Percentiles rank a stretch among this genome's conserved stretches.
These are phyloP conservation scores for Pangasianodon hypophthalmus DNA, from an alignment of 2,113 vertebrate genomes.

Conservation along the genomic window DNA sequence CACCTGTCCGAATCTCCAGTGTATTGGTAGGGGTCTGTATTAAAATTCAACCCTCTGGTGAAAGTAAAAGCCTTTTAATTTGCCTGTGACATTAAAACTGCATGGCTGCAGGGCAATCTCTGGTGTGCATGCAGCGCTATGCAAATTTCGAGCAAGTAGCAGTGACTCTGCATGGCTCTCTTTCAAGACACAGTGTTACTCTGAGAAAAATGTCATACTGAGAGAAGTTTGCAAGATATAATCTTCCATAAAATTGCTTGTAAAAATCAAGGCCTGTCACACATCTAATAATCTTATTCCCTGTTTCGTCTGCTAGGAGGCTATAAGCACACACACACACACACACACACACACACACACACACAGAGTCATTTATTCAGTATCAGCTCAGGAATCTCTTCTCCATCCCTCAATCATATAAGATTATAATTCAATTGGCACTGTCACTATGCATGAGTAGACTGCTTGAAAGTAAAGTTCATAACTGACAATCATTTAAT, in stretches of 20 bases:
- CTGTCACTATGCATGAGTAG: slow-evolving; percentile 31
- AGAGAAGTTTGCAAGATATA: neutral
- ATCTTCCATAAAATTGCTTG: neutral
- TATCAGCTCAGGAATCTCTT: slow-evolving; percentile 27
- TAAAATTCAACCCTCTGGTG: slow-evolving; percentile 80
- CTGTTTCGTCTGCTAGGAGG: neutral
- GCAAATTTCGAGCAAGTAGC: slow-evolving; percentile 50
- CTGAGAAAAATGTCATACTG: slow-evolving; percentile 10
- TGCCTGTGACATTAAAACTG: slow-evolving; percentile 85
- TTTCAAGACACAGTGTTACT: neutral
- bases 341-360: slow-evolving; percentile 19
- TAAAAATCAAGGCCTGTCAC: neutral
- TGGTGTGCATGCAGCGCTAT: slow-evolving; percentile 70
- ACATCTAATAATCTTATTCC: neutral
- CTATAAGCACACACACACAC: neutral
- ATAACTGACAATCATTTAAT: slow-evolving; percentile 58
- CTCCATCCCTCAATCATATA: slow-evolving; percentile 34
- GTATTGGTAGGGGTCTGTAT: slow-evolving; percentile 75
- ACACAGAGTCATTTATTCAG: slow-evolving; percentile 1
- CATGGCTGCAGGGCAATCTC: slow-evolving; percentile 82
- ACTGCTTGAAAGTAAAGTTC: slow-evolving; percentile 51
- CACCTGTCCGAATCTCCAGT: slow-evolving; percentile 53
- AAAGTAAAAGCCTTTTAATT: slow-evolving; percentile 79
- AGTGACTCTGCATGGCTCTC: slow-evolving; percentile 8
- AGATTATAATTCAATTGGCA: slow-evolving; percentile 14